A percentile compares a stretch with the other conserved stretches of the same genome.
Conservation (phyloP, 2,797 vertebrate genomes). For the Choloepus didactylus region DNA sequence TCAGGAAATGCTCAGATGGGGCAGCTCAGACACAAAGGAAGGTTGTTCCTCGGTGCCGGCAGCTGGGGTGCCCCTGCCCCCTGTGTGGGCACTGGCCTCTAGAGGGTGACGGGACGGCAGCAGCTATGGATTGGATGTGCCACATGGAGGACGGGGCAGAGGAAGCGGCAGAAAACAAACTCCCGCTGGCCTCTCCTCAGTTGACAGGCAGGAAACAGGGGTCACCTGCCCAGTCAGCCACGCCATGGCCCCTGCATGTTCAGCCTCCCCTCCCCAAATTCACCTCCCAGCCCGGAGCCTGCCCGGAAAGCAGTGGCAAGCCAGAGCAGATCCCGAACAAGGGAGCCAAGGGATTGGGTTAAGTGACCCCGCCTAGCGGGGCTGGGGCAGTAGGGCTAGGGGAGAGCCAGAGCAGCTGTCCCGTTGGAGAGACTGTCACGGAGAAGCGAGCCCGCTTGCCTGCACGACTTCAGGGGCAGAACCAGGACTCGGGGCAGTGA, state of each 20-base stretch:
- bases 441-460: neutral
- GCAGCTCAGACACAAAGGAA: neutral
- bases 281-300: neutral
- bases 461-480: neutral
- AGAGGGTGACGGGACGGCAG: neutral
- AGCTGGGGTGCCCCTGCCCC: neutral
- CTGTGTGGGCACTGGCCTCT: neutral
- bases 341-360: neutral
- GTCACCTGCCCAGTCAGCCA: too few relatives aligned
- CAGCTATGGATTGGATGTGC: neutral
- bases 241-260: neutral
- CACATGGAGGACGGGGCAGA: neutral
- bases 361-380: neutral
- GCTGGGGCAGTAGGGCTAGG: neutral
- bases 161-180: neutral
- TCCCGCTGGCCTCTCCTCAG: neutral
- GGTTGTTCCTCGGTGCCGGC: neutral
- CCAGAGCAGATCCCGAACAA: neutral
- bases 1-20: neutral
- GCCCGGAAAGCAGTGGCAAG: neutral
- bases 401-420: conserved; percentile 3
- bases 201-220: too few relatives aligned
- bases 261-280: neutral
- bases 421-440: neutral
- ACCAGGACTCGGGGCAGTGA: neutral